Evolutionary conservation across 2,888 invertebrate species (phyloP).

Genomic region (Eupithecia vulgata): DNA sequence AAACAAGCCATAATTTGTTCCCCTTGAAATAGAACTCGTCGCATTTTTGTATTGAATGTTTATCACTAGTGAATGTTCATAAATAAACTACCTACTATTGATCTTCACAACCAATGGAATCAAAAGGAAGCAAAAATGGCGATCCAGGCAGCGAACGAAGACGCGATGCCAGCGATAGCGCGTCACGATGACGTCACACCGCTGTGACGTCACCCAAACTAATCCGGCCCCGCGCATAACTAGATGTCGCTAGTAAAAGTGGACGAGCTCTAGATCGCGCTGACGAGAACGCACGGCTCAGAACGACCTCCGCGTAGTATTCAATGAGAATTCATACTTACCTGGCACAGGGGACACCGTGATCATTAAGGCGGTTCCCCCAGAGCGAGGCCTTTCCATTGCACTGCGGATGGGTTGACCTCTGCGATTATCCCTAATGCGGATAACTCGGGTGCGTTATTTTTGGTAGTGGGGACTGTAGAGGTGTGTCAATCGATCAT

Average conservation of each 20-base stretch:
- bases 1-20: too few relatives aligned
- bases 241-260: not conserved
- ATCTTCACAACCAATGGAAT: not conserved
- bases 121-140: too few relatives aligned
- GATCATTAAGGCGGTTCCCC: slow-evolving; percentile 38
- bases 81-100: too few relatives aligned
- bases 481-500: too few relatives aligned
- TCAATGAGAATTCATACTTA: not conserved
- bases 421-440: slow-evolving; percentile 41
- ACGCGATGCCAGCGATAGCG: not conserved
- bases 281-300: too few relatives aligned
- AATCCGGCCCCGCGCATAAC: not conserved
- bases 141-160: not conserved
- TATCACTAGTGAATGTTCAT: not conserved
- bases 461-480: not conserved
- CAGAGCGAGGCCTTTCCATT: slow-evolving; percentile 33
- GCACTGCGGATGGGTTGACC: slow-evolving; percentile 41
- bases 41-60: not conserved
- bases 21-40: too few relatives aligned
- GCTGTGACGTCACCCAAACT: not conserved
- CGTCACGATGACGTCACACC: not conserved
- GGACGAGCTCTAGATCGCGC: too few relatives aligned
- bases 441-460: not conserved
- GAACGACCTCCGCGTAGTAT: too few relatives aligned
- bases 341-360: slow-evolving; percentile 41